phyloP scores from a whole-genome alignment of 2,113 vertebrate species.

The Sterna hirundo region DNA sequence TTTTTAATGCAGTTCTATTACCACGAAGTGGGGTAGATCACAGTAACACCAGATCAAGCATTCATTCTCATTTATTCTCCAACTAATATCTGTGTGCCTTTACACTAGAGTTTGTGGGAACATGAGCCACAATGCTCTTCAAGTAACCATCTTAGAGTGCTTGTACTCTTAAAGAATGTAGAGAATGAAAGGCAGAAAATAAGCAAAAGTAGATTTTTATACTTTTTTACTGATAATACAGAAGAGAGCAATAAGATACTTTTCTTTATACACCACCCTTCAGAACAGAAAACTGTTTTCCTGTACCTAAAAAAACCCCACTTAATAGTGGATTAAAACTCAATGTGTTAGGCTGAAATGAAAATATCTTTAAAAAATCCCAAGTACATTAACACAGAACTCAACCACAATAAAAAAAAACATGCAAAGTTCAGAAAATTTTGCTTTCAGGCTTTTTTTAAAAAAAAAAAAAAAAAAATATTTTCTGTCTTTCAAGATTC shows the following conservation, averaged over 20 bases:
- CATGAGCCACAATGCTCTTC: not conserved
- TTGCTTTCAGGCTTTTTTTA: not conserved
- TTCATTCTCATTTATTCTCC: not conserved
- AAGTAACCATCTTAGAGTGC: not conserved
- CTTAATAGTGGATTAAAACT: not conserved
- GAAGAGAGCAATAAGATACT: not conserved
- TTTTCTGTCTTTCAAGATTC: not conserved
- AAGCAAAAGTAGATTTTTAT: not conserved
- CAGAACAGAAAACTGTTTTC: not conserved
- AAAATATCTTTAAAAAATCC: not conserved
- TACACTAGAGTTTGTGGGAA: not conserved
- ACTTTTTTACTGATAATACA: not conserved
- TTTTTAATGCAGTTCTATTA: not conserved
- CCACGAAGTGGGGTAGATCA: not conserved
- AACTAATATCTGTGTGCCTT: not conserved
- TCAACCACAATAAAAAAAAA: not conserved
- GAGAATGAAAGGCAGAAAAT: not conserved
- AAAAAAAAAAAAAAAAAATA: too few species aligned
- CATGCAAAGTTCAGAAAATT: not conserved
- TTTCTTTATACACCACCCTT: not conserved
- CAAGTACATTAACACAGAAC: not conserved
- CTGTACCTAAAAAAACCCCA: fast-evolving
- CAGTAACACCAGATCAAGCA: not conserved
- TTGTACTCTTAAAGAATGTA: not conserved
- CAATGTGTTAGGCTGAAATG: not conserved